Evolutionary conservation across 1,140 invertebrate genomes (phyloP), one percentile per base, ranked within the genome.

Genomic region (Aphelinus atriplicis): DNA sequence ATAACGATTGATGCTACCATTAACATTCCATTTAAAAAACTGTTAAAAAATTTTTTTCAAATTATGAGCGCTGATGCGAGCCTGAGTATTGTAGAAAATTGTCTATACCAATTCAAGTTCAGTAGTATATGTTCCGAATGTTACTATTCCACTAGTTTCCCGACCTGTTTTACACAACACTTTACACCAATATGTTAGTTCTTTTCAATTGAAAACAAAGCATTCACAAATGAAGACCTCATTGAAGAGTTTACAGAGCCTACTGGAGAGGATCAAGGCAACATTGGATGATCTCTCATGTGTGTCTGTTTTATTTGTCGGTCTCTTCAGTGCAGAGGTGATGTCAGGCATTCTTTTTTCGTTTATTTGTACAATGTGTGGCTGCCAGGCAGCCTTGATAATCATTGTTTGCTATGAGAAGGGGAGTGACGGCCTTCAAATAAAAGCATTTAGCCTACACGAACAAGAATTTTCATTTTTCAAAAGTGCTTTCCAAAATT

Each of bases 391-490:
- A 58, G 58, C 68, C 68, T 70, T 70, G 68, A 70, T 70, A 46
- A 57, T 61, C 68, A 61, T 70, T 70, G 68, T 70, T 70, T 70
- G 68, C 68, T 47, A 70, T 50, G 58, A 61, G 46, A 53, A n/a
- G 64, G n/a, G n/a, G 47, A 60, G 66, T 47, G 55, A 46, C 50
- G 55, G 7, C 6, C 55, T 69, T 60, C 55, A 69, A 69, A 69
- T 60, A 69, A 69, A 69, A 56, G 67, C 26, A 56, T 70, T 7
- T 6, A 46, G 45, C 6, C 48, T 53, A 53, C 9, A 4, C 4
- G 51, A 53, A 66, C 7, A 45, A 6, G 60, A 43, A 45, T 61
- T 61, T 61, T 61, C 56, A 57, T 43, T 43, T 46, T 61, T 61
- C 51, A 53, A 53, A 53, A 4, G 51, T 26, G 26, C 26, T 26